Percentiles rank a stretch among this genome's conserved stretches.
phyloP scores from a whole-genome alignment of 2,888 invertebrate genomes.

The Oligia latruncula region DNA sequence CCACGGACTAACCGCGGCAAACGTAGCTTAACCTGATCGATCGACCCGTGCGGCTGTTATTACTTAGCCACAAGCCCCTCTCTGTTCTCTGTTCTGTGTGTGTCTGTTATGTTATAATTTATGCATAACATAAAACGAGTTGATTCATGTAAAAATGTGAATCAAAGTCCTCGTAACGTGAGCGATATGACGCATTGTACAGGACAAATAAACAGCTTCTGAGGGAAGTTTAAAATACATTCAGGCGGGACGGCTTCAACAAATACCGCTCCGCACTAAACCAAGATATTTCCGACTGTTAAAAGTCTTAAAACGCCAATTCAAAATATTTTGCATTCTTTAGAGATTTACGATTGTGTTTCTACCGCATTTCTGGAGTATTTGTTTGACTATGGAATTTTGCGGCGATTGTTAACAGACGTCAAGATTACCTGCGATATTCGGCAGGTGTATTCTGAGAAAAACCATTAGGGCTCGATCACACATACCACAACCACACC shows the following conservation, averaged over 20 bases:
- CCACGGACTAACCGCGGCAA: too few relatives aligned
- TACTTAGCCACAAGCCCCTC: too few relatives aligned
- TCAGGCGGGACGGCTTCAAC: slow-evolving; percentile 45
- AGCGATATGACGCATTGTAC: slow-evolving; percentile 46
- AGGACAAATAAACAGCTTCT: slow-evolving; percentile 52
- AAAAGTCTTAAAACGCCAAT: slow-evolving; percentile 59
- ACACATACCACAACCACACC: neutral
- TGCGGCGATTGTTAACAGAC: slow-evolving; percentile 56
- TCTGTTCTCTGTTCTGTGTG: too few relatives aligned
- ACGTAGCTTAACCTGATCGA: too few relatives aligned
- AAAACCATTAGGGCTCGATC: slow-evolving; percentile 6
- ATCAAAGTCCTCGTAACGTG: slow-evolving; percentile 24
- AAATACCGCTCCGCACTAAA: slow-evolving; percentile 54
- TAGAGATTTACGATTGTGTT: slow-evolving; percentile 70
- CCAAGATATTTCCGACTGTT: slow-evolving; percentile 66
- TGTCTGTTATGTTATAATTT: slow-evolving; percentile 2
- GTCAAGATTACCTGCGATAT: slow-evolving; percentile 52
- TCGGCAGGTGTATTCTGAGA: slow-evolving; percentile 49
- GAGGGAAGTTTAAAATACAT: slow-evolving; percentile 55
- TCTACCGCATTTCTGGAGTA: slow-evolving; percentile 62
- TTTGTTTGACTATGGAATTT: slow-evolving; percentile 62
- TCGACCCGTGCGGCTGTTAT: too few relatives aligned
- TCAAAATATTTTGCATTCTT: slow-evolving; percentile 70
- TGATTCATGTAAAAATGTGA: slow-evolving; percentile 43
- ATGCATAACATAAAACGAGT: slow-evolving; percentile 19